Conservation (phyloP, 2,888 invertebrate species). For the Hybos culiciformis region DNA sequence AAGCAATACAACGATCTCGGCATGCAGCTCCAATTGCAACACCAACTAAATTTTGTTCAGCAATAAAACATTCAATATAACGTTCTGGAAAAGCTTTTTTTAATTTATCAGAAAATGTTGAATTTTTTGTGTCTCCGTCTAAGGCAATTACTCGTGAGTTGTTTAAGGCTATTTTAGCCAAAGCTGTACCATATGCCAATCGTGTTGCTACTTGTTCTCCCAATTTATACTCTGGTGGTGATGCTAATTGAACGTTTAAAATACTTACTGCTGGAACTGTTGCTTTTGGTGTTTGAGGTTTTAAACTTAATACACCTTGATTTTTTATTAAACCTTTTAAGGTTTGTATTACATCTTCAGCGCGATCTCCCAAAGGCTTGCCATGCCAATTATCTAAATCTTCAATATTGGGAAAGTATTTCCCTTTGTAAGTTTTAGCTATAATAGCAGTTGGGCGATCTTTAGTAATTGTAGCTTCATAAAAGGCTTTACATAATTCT, state of each 20-base stretch:
- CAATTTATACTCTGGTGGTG: conserved; percentile 69
- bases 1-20: conserved; percentile 82
- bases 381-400: conserved; percentile 96
- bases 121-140: conserved; percentile 98
- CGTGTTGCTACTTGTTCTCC: conserved; percentile 77
- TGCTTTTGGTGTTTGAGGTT: conserved; percentile 48
- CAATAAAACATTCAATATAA: conserved; percentile 97
- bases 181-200: conserved; percentile 84
- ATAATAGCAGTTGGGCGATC: conserved; percentile 85
- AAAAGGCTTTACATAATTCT: conserved; percentile 78
- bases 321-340: conserved; percentile 54
- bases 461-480: conserved; percentile 57
- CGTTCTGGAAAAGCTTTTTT: conserved; percentile 54
- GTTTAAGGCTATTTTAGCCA: conserved; percentile 70
- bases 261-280: conserved; percentile 64
- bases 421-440: conserved; percentile 94
- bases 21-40: conserved; percentile 92
- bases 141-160: conserved; percentile 78
- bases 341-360: conserved; percentile 53
- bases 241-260: conserved; percentile 52
- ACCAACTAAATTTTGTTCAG: conserved; percentile 95
- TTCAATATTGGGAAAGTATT: conserved; percentile 77
- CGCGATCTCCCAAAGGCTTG: conserved; percentile 79
- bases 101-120: conserved; percentile 89
- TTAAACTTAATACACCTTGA: conserved; percentile 45